phyloP scores from a whole-genome alignment of 2,888 invertebrate genomes.

The Amblyjoppa proteus region DNA sequence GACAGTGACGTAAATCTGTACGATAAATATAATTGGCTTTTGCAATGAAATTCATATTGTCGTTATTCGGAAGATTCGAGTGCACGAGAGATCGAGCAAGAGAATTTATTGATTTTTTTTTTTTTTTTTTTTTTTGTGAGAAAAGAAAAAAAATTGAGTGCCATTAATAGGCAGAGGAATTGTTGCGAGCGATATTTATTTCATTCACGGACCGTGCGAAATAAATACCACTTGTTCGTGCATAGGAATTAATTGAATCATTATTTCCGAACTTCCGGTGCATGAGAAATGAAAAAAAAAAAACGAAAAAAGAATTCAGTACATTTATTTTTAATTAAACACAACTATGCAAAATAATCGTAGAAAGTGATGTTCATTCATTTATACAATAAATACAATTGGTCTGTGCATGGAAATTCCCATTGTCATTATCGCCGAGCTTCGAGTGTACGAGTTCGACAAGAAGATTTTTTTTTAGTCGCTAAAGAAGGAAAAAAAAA shows the following conservation, averaged over 20 bases:
- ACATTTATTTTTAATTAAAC: too few species aligned
- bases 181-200: too few species aligned
- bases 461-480: neutral
- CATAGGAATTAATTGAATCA: too few species aligned
- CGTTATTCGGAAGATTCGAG: neutral
- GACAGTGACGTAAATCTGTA: neutral
- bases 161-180: too few species aligned
- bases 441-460: neutral
- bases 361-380: neutral
- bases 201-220: too few species aligned
- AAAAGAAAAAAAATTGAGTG: too few species aligned
- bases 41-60: neutral
- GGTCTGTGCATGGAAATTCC: neutral
- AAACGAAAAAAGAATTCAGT: too few species aligned
- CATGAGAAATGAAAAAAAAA: too few species aligned
- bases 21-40: neutral
- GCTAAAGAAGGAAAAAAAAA: too few species aligned
- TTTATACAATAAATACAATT: neutral
- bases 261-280: too few species aligned
- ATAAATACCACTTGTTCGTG: too few species aligned
- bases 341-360: neutral
- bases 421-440: neutral
- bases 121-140: neutral
- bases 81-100: neutral
- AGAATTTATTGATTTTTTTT: neutral